These are phyloP conservation scores for Drosophila guanche DNA, from an alignment of 1,140 invertebrate species.

Conservation along the genomic window DNA sequence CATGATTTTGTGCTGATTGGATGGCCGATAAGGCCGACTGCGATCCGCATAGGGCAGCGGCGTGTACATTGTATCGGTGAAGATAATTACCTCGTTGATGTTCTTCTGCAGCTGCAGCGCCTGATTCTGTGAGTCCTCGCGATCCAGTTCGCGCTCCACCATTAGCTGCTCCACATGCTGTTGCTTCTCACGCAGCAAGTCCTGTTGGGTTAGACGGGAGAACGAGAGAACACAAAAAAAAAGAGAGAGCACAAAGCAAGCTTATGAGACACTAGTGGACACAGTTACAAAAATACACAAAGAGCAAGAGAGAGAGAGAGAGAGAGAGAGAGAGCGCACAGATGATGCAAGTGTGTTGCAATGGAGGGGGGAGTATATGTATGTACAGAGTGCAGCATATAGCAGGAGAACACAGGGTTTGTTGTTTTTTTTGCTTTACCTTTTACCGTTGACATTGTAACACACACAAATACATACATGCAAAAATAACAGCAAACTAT, in stretches of 20 bases:
- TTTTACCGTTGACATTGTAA: slow-evolving; percentile 33
- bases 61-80: slow-evolving; percentile 79
- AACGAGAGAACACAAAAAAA: slow-evolving; percentile 13
- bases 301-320: slow-evolving; percentile 2
- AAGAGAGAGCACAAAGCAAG: slow-evolving; percentile 47
- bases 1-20: slow-evolving; percentile 27
- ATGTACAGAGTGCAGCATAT: slow-evolving; percentile 45
- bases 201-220: slow-evolving; percentile 85
- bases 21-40: slow-evolving; percentile 59
- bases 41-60: slow-evolving; percentile 73
- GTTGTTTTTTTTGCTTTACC: slow-evolving; percentile 24
- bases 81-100: slow-evolving; percentile 83
- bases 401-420: slow-evolving; percentile 11
- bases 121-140: slow-evolving; percentile 89
- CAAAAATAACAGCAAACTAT: slow-evolving; percentile 43
- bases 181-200: slow-evolving; percentile 95
- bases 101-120: slow-evolving; percentile 84
- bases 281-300: slow-evolving; percentile 15
- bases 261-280: slow-evolving; percentile 57
- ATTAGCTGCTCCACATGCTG: slow-evolving; percentile 95
- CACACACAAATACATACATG: slow-evolving; percentile 38
- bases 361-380: slow-evolving; percentile 19
- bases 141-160: slow-evolving; percentile 94
- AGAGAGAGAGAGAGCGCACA: slow-evolving; percentile 13
- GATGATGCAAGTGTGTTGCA: slow-evolving; percentile 22